A percentile compares a stretch with the other conserved stretches of the same genome.
phyloP scores from a whole-genome alignment of 2,797 vertebrate genomes.

The Scleropages formosus region DNA sequence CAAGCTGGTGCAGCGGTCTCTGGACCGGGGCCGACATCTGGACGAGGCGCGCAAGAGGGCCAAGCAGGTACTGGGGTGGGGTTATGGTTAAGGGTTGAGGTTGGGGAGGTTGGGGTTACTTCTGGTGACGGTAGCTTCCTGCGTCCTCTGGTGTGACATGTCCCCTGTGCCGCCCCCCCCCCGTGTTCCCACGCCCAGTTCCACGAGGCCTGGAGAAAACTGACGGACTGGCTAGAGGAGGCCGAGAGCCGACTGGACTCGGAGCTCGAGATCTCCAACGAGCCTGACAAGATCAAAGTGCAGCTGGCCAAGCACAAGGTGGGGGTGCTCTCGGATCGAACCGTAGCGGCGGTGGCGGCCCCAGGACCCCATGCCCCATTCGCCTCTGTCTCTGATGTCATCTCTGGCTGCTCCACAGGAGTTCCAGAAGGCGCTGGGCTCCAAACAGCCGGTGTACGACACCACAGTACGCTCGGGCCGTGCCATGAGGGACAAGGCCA shows the following conservation, averaged over 20 bases:
- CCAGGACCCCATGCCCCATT: not conserved
- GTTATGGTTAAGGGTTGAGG: not conserved
- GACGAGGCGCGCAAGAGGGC: slow-evolving; percentile 95
- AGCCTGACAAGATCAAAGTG: slow-evolving; percentile 97
- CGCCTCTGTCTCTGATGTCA: no score
- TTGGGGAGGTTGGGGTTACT: not conserved
- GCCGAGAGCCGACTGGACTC: slow-evolving; percentile 93
- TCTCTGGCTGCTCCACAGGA: slow-evolving; percentile 69
- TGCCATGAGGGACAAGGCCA: slow-evolving; percentile 91
- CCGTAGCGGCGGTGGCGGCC: not conserved
- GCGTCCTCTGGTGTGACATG: not conserved
- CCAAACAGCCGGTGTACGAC: slow-evolving; percentile 96
- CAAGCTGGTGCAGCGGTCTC: slow-evolving; percentile 93
- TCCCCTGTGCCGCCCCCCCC: not conserved
- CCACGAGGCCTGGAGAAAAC: slow-evolving; percentile 96
- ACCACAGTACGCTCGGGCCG: slow-evolving; percentile 91
- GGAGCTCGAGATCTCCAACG: slow-evolving; percentile 95
- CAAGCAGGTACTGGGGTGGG: slow-evolving; percentile 79
- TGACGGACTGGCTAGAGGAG: slow-evolving; percentile 95
- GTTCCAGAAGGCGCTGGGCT: slow-evolving; percentile 94
- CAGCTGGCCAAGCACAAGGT: slow-evolving; percentile 97
- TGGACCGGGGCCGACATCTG: slow-evolving; percentile 89
- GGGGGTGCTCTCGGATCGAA: not conserved
- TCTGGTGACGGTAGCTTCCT: not conserved
- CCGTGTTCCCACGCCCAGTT: slow-evolving; percentile 67